phyloP scores from a whole-genome alignment of 2,797 vertebrate genomes.

The Enteromius fasciolatus region DNA sequence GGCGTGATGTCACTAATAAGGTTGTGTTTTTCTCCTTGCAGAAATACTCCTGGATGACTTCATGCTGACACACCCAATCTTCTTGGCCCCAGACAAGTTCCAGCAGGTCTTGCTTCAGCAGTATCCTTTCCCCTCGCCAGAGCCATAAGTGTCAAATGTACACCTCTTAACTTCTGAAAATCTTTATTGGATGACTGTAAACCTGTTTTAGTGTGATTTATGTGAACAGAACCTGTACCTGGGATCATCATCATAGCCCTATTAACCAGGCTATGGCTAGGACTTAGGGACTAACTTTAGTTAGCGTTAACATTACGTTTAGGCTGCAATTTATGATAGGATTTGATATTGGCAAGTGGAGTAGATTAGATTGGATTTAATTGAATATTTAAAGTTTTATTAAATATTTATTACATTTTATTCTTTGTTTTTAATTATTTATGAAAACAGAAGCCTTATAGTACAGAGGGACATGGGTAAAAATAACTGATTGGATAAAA shows the following conservation, averaged over 20 bases:
- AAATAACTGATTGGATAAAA: neutral
- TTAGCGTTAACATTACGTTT: neutral
- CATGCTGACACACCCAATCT: conserved; percentile 94
- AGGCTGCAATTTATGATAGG: neutral
- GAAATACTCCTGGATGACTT: conserved; percentile 93
- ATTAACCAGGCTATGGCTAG: neutral
- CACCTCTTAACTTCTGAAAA: neutral
- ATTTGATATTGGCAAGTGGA: neutral
- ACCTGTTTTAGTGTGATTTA: neutral
- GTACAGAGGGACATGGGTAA: neutral
- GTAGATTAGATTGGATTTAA: neutral
- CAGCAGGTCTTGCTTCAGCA: conserved; percentile 92
- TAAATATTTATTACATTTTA: neutral
- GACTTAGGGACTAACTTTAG: neutral
- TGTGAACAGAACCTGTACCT: neutral
- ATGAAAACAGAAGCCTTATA: neutral
- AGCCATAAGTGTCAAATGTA: conserved; percentile 9
- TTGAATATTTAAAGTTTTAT: neutral
- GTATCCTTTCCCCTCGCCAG: conserved; percentile 84
- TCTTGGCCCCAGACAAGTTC: conserved; percentile 91
- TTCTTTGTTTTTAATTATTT: neutral
- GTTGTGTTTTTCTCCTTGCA: conserved; percentile 56
- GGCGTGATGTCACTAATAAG: conserved; percentile 16
- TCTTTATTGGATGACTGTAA: neutral
- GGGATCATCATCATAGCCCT: neutral